Evolutionary conservation across 1,140 invertebrate genomes (phyloP).

Genomic region (Drosophila aff.): DNA sequence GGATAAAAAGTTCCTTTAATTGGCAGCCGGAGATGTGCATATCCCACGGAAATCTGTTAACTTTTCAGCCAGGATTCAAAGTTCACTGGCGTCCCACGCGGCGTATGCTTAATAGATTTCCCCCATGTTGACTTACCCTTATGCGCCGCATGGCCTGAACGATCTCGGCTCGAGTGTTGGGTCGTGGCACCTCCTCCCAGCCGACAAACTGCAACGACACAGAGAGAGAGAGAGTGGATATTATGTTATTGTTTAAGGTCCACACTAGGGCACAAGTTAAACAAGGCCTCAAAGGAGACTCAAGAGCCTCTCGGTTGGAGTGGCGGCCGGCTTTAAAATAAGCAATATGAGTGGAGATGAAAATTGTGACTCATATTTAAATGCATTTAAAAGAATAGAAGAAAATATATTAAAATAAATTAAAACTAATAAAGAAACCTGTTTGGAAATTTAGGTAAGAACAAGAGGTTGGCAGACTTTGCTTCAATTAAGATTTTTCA

Average conservation of each 20-base stretch:
- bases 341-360: slow-evolving; percentile 29
- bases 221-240: slow-evolving; percentile 3
- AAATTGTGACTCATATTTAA: not conserved
- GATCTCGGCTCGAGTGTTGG: slow-evolving; percentile 98
- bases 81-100: slow-evolving; percentile 29
- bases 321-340: slow-evolving; percentile 32
- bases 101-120: slow-evolving; percentile 51
- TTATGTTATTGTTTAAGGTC: slow-evolving; percentile 32
- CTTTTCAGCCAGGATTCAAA: slow-evolving; percentile 35
- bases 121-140: slow-evolving; percentile 90
- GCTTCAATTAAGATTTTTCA: not conserved
- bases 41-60: slow-evolving; percentile 37
- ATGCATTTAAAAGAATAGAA: not conserved
- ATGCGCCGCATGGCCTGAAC: slow-evolving; percentile 99
- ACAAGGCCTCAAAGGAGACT: slow-evolving; percentile 28
- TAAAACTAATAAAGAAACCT: not conserved
- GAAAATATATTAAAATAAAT: not conserved
- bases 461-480: too few species aligned
- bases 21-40: slow-evolving; percentile 52
- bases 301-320: slow-evolving; percentile 18
- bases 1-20: slow-evolving; percentile 62
- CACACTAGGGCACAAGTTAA: slow-evolving; percentile 18
- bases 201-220: slow-evolving; percentile 96
- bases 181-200: slow-evolving; percentile 97
- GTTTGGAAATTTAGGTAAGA: not conserved